A percentile compares a stretch with the other conserved stretches of the same genome.
phyloP scores from a whole-genome alignment of 2,888 invertebrate genomes.

The Aphrophora alni region DNA sequence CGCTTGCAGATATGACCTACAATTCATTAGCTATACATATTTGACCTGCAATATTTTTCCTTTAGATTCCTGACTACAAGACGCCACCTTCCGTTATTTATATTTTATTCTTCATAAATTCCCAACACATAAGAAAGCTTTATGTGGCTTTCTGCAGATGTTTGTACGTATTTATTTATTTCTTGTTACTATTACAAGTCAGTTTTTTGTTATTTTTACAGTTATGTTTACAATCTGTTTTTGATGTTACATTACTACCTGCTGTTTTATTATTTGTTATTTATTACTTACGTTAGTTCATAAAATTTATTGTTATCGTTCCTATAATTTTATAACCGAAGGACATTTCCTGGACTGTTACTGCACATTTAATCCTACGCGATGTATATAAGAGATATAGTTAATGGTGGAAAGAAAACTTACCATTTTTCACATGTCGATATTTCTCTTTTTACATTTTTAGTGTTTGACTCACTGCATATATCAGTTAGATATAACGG shows the following conservation, averaged over 20 bases:
- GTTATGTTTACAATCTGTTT: background rate
- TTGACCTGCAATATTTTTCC: too few relatives aligned
- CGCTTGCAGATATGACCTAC: too few relatives aligned
- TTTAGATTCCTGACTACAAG: too few relatives aligned
- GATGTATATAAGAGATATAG: background rate
- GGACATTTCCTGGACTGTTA: background rate
- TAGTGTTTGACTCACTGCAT: too few relatives aligned
- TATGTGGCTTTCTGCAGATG: background rate
- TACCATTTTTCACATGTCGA: background rate
- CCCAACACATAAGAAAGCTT: background rate
- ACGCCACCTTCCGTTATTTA: conserved; percentile 2
- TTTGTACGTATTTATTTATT: background rate
- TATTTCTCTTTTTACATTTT: too few relatives aligned
- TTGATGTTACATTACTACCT: background rate
- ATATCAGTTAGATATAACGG: too few relatives aligned
- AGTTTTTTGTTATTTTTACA: background rate
- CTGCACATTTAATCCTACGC: background rate
- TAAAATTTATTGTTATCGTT: background rate
- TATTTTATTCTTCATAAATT: conserved; percentile 12
- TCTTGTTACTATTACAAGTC: background rate
- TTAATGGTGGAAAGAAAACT: background rate
- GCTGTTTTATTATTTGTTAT: background rate
- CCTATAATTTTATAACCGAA: background rate
- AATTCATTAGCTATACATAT: too few relatives aligned
- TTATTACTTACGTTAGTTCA: background rate